These are phyloP conservation scores for Hybognathus amarus DNA, from an alignment of 2,797 vertebrate species.

Conservation along the genomic window DNA sequence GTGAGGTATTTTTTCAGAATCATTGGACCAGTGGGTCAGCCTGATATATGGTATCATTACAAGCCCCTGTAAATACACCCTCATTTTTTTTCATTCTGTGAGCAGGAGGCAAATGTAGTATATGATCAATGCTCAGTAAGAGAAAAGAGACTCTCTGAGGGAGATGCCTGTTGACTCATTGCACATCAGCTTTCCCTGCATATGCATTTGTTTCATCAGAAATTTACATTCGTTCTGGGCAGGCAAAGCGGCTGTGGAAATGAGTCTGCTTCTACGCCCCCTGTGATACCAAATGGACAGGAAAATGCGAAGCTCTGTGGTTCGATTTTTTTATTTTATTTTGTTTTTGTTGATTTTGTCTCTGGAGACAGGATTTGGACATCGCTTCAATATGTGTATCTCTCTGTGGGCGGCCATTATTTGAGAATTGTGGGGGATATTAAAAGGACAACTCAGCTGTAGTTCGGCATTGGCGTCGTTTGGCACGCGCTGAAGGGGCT, in stretches of 20 bases:
- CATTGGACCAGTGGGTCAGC: constrained; percentile 54
- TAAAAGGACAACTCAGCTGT: constrained; percentile 33
- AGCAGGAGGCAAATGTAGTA: constrained; percentile 49
- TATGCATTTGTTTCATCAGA: constrained; percentile 39
- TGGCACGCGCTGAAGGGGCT: neutral
- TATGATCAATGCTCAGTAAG: constrained; percentile 48
- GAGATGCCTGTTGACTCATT: constrained; percentile 46
- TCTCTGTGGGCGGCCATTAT: constrained; percentile 17
- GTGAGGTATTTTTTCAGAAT: constrained; percentile 47
- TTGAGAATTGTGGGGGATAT: constrained; percentile 31
- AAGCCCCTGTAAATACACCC: constrained; percentile 48
- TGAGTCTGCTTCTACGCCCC: neutral
- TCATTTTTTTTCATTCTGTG: constrained; percentile 25
- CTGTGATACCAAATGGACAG: constrained; percentile 24
- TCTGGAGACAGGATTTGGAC: constrained; percentile 38
- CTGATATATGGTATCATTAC: constrained; percentile 58
- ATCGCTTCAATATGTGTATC: neutral
- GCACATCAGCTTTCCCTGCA: constrained; percentile 7
- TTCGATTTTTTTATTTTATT: constrained; percentile 24
- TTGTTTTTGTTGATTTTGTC: constrained; percentile 15
- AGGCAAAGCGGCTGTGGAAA: neutral
- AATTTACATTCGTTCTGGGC: constrained; percentile 35
- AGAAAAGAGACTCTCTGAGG: constrained; percentile 34
- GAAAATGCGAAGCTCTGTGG: constrained; percentile 28
- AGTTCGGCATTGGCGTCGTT: constrained; percentile 18